A percentile compares a stretch with the other conserved stretches of the same genome.
Conservation (phyloP, 2,888 invertebrate species). For the Luperina testacea region DNA sequence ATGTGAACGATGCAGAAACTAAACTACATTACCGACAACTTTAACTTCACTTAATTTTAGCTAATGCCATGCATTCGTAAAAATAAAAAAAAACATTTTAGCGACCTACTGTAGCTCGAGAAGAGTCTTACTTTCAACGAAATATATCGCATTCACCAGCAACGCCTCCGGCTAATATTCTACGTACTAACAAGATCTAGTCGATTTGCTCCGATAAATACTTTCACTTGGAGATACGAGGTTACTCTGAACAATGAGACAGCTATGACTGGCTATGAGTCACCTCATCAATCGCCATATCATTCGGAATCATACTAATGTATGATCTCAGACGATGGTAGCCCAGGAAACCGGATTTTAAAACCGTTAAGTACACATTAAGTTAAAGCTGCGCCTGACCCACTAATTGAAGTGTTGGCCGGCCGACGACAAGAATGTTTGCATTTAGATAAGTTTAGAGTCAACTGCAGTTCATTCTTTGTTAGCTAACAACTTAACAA, state of each 20-base stretch:
- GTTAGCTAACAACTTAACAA: conserved; percentile 69
- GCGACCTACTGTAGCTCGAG: conserved; percentile 16
- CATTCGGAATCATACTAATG: conserved; percentile 63
- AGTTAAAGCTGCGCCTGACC: conserved; percentile 80
- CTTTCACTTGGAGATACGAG: conserved; percentile 80
- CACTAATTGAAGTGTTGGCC: conserved; percentile 78
- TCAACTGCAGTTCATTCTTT: conserved; percentile 69
- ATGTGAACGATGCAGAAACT: not conserved
- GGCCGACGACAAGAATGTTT: conserved; percentile 72
- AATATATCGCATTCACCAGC: conserved; percentile 40
- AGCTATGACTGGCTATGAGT: conserved; percentile 69
- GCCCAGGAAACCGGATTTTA: conserved; percentile 78
- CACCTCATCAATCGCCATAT: conserved; percentile 67
- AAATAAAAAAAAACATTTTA: not conserved
- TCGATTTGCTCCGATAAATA: conserved; percentile 71
- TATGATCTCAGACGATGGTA: conserved; percentile 67
- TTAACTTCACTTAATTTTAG: not conserved
- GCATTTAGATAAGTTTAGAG: conserved; percentile 77
- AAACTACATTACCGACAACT: not conserved
- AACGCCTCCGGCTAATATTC: conserved; percentile 60
- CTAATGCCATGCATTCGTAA: not conserved
- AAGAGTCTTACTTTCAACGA: conserved; percentile 41
- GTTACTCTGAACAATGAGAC: conserved; percentile 71
- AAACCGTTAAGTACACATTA: conserved; percentile 85
- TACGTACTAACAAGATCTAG: conserved; percentile 60